A percentile compares a stretch with the other conserved stretches of the same genome.
Evolutionary conservation across 23 tunicate species (phyloP).

Genomic region (Styela clava): DNA sequence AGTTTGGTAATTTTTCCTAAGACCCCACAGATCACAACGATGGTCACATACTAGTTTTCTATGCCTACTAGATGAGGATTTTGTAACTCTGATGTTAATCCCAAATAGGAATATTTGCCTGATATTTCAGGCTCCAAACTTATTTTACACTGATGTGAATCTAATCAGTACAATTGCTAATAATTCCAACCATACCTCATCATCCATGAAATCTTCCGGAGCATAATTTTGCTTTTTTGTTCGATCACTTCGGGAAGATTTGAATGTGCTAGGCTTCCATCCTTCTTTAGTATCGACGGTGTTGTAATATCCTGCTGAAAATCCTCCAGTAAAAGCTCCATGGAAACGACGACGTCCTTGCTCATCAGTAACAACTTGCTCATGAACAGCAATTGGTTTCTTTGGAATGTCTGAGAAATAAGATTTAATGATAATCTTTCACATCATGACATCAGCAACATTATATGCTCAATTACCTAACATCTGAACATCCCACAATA

Average conservation of each 20-base stretch:
- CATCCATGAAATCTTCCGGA: conserved; percentile 96
- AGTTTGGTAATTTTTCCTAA: no score
- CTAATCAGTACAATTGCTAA: no score
- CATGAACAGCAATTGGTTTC: conserved; percentile 67
- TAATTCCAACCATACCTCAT: no score
- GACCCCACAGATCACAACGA: no score
- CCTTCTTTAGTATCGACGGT: conserved; percentile 94
- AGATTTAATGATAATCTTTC: no score
- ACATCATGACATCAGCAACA: neutral
- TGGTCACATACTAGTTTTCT: no score
- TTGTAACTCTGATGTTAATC: no score
- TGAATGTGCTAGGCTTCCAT: conserved; percentile 81
- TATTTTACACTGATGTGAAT: no score
- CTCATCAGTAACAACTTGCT: conserved; percentile 84
- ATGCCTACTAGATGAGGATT: no score
- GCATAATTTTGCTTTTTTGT: conserved; percentile 31
- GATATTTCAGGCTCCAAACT: no score
- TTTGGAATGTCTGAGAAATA: conserved; percentile 20
- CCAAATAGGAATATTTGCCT: no score
- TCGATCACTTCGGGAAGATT: conserved; percentile 68
- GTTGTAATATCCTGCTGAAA: conserved; percentile 98
- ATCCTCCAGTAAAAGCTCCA: conserved; percentile 99
- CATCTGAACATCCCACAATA: neutral
- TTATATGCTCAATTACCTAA: neutral
- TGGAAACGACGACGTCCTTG: conserved; percentile 88